Conservation (phyloP, 2,797 vertebrate species). For the Gymnodraco acuticeps region DNA sequence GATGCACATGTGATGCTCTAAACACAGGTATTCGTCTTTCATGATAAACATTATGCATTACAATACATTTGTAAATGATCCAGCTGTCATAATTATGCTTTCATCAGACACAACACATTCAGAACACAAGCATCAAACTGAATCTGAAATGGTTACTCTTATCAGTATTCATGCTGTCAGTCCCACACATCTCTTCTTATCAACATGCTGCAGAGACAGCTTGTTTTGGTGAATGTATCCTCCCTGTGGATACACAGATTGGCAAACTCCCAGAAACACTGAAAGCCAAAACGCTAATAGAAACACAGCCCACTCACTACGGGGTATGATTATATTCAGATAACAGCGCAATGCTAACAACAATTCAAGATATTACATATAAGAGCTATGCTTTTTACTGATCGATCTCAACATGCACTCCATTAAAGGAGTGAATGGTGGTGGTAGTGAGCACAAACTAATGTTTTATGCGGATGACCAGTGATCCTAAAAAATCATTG, state of each 20-base stretch:
- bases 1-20: slow-evolving; percentile 26
- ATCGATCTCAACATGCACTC: neutral
- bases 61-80: slow-evolving; percentile 43
- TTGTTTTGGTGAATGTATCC: slow-evolving; percentile 52
- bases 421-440: too few species aligned
- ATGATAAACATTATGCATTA: slow-evolving; percentile 19
- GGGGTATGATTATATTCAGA: neutral
- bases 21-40: slow-evolving; percentile 7
- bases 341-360: too few species aligned
- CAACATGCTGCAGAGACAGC: slow-evolving; percentile 54
- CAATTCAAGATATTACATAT: too few species aligned
- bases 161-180: slow-evolving; percentile 68
- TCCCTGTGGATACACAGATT: slow-evolving; percentile 29
- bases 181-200: slow-evolving; percentile 55
- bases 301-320: neutral
- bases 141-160: slow-evolving; percentile 39
- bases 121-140: slow-evolving; percentile 52
- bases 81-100: slow-evolving; percentile 41
- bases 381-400: too few species aligned
- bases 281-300: slow-evolving; percentile 29
- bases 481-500: too few species aligned
- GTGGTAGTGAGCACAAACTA: too few species aligned
- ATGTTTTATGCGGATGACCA: too few species aligned
- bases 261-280: slow-evolving; percentile 37
- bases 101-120: slow-evolving; percentile 30